A percentile compares a stretch with the other conserved stretches of the same genome.
Conservation (phyloP, 2,113 vertebrate species). For the Eptesicus fuscus region DNA sequence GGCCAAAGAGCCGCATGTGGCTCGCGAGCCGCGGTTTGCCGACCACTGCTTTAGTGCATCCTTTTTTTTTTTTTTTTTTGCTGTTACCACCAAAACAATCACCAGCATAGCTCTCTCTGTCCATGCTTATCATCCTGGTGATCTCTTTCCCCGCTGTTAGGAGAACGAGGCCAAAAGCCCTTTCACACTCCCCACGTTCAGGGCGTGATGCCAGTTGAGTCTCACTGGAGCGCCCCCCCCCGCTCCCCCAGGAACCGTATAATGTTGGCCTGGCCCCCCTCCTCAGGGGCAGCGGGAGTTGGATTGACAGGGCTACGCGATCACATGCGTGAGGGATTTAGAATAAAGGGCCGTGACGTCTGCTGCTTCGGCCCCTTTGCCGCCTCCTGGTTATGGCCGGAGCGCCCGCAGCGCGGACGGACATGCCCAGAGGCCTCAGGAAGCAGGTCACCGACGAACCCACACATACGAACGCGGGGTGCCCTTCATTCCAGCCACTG, state of each 20-base stretch:
- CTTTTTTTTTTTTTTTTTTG: neutral
- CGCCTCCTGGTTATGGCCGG: neutral
- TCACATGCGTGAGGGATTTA: neutral
- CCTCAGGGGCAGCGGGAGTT: neutral
- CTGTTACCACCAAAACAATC: neutral
- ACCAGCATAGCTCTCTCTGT: neutral
- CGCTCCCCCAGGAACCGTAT: fast-evolving
- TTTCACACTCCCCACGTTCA: neutral
- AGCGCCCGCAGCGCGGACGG: neutral
- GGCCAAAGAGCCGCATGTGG: too few relatives aligned
- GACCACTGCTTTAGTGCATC: neutral
- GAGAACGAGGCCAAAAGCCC: neutral
- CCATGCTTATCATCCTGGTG: neutral
- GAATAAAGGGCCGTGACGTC: neutral
- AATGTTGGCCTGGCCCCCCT: neutral
- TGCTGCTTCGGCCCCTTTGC: neutral
- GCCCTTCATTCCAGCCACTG: neutral
- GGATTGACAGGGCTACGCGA: neutral
- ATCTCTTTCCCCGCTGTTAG: neutral
- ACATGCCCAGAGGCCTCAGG: neutral
- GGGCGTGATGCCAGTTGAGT: fast-evolving
- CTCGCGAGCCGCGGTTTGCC: too few relatives aligned
- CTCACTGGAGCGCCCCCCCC: neutral
- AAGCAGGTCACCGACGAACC: neutral
- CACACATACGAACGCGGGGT: neutral